These are phyloP conservation scores for Pinna nobilis DNA, from an alignment of 1,140 invertebrate genomes.

Conservation along the genomic window DNA sequence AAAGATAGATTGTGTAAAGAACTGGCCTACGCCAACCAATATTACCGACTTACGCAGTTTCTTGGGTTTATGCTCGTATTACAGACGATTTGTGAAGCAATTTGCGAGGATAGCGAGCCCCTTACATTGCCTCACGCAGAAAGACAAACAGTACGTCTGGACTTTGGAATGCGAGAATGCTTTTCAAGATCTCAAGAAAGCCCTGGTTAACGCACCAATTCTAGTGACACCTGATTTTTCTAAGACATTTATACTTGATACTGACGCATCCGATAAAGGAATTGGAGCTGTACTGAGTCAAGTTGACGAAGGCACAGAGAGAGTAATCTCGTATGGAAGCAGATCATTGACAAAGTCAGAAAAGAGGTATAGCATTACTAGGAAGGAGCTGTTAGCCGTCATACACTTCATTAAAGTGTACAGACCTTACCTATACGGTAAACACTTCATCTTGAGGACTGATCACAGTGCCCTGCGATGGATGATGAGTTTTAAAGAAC, in stretches of 20 bases:
- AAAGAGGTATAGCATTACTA: neutral
- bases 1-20: slow-evolving; percentile 58
- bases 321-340: slow-evolving; percentile 12
- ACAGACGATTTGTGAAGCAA: slow-evolving; percentile 54
- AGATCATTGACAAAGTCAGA: neutral
- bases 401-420: slow-evolving; percentile 3
- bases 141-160: neutral
- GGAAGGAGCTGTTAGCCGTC: slow-evolving; percentile 8
- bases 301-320: neutral
- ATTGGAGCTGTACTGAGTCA: slow-evolving; percentile 12
- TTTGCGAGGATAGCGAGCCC: slow-evolving; percentile 51
- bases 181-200: too few relatives aligned
- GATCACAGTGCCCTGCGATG: slow-evolving; percentile 2
- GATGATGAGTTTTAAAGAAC: slow-evolving; percentile 9
- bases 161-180: slow-evolving; percentile 30
- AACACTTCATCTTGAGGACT: neutral
- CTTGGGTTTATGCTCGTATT: slow-evolving; percentile 55
- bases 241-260: too few relatives aligned
- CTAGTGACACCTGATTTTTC: too few relatives aligned
- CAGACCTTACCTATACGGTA: slow-evolving; percentile 12
- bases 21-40: slow-evolving; percentile 63
- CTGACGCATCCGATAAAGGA: too few relatives aligned
- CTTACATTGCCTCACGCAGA: slow-evolving; percentile 34
- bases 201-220: too few relatives aligned
- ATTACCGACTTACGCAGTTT: slow-evolving; percentile 61